Evolutionary conservation across 2,113 vertebrate species (phyloP).

Genomic region (Dipodomys spectabilis): DNA sequence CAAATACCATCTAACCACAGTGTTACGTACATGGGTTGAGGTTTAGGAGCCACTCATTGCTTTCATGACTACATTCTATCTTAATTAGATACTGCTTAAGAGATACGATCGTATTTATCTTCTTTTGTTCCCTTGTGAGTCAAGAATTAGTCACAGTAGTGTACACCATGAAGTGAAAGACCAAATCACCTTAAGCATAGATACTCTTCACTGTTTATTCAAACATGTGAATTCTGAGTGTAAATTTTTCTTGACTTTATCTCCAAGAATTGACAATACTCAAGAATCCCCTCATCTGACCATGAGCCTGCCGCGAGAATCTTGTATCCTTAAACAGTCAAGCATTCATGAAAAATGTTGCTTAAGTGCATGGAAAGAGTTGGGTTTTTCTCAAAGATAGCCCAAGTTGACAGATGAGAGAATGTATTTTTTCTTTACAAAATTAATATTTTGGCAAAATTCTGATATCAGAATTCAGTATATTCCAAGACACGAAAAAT

Average conservation of each 20-base stretch:
- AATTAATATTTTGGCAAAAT: conserved; percentile 35
- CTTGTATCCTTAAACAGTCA: background rate
- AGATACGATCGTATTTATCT: background rate
- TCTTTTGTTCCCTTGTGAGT: background rate
- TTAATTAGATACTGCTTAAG: background rate
- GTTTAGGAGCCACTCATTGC: background rate
- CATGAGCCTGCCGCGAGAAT: background rate
- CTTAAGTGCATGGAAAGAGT: background rate
- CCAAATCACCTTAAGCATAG: background rate
- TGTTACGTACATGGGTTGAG: background rate
- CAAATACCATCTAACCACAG: too few species aligned
- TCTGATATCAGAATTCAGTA: background rate
- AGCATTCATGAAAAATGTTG: background rate
- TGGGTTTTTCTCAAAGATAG: background rate
- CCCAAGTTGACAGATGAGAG: background rate
- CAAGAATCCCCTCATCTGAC: background rate
- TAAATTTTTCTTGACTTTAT: background rate
- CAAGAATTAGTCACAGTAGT: background rate
- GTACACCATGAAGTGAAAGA: background rate
- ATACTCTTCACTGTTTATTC: background rate
- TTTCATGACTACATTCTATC: background rate
- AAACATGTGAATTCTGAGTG: background rate
- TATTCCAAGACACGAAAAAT: too few species aligned
- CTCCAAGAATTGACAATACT: background rate
- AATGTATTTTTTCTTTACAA: conserved; percentile 2